Percentiles rank a stretch among this genome's conserved stretches.
These are phyloP conservation scores for Agrypnia vestita DNA, from an alignment of 1,140 invertebrate species.

Conservation along the genomic window DNA sequence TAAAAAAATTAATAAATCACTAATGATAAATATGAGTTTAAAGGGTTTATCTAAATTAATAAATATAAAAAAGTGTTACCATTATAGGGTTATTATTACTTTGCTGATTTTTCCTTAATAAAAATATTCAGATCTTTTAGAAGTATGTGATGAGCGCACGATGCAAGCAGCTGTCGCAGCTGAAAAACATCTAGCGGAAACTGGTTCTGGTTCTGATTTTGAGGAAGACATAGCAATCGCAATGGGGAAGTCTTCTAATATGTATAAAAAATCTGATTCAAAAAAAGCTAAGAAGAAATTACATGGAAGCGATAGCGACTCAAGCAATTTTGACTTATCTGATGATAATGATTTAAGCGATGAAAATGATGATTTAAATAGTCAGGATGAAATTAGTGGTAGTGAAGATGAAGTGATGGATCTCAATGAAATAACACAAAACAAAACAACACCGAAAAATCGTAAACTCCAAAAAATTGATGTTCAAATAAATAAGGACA, in stretches of 20 bases:
- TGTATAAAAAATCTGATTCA: conserved; percentile 62
- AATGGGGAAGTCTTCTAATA: conserved; percentile 66
- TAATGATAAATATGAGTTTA: no score
- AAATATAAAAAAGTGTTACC: no score
- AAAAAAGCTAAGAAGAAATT: conserved; percentile 48
- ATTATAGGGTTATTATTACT: conserved; percentile 8
- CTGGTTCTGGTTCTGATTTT: conserved; percentile 77
- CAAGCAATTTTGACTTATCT: not conserved
- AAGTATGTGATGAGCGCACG: conserved; percentile 85
- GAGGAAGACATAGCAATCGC: conserved; percentile 76
- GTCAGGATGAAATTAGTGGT: conserved; percentile 46
- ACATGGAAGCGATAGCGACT: not conserved
- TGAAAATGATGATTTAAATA: conserved; percentile 62
- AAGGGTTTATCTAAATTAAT: no score
- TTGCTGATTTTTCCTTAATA: conserved; percentile 48
- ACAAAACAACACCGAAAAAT: conserved; percentile 3
- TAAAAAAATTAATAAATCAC: no score
- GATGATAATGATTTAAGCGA: not conserved
- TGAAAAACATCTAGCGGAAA: conserved; percentile 77
- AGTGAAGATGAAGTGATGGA: not conserved
- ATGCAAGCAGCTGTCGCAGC: conserved; percentile 76
- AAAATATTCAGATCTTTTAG: conserved; percentile 78
- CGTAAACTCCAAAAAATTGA: not conserved
- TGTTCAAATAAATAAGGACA: not conserved
- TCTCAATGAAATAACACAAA: conserved; percentile 47